Conservation (phyloP, 2,888 invertebrate genomes). For the Eugnorisma glareosa region DNA sequence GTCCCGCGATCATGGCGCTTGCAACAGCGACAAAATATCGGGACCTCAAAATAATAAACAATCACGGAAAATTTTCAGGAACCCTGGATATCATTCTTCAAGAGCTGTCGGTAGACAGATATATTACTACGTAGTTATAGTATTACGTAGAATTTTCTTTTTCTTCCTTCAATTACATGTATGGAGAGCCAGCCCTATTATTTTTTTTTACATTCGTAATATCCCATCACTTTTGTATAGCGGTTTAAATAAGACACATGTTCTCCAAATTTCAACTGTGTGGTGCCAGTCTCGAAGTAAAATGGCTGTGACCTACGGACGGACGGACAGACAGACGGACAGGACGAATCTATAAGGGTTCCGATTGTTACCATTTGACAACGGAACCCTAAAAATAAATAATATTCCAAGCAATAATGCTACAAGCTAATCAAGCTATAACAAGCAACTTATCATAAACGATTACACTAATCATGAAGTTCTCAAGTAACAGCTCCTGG, state of each 20-base stretch:
- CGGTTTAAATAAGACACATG: neutral
- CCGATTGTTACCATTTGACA: neutral
- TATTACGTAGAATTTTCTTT: too few relatives aligned
- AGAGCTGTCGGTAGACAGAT: too few relatives aligned
- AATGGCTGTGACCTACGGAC: neutral
- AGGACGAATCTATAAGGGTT: neutral
- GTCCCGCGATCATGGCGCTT: too few relatives aligned
- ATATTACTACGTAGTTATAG: too few relatives aligned
- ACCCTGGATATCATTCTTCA: neutral
- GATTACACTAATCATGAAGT: constrained; percentile 92
- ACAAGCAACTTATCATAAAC: constrained; percentile 19
- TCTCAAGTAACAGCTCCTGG: constrained; percentile 93
- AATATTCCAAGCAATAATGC: neutral
- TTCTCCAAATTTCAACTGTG: neutral
- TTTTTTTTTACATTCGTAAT: neutral
- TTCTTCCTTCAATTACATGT: neutral
- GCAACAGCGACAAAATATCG: too few relatives aligned
- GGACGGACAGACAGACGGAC: neutral
- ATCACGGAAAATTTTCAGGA: too few relatives aligned
- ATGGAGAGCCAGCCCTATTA: neutral
- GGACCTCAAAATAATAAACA: too few relatives aligned
- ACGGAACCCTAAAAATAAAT: neutral
- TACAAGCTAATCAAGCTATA: neutral
- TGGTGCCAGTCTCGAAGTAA: neutral
- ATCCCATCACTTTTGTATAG: neutral